Evolutionary conservation across 2,888 invertebrate species (phyloP), one percentile per base, ranked within the genome.

Genomic region (Liopterus haemorrhoidalis): DNA sequence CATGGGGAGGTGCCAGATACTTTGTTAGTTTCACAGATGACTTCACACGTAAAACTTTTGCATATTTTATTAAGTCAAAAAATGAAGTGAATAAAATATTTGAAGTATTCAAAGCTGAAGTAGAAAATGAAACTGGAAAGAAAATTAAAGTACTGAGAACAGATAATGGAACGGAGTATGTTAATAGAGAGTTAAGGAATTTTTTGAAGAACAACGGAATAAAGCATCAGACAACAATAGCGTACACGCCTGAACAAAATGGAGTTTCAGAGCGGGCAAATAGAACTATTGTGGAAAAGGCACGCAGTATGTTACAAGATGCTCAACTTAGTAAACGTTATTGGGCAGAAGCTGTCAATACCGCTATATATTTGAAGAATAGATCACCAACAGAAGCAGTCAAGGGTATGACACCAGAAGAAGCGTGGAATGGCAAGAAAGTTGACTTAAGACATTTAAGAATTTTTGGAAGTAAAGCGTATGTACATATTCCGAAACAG

Each of bases 41-140:
- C 12, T 32, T 32, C 27, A 32, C 33, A 3, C 2, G 35, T 24
- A 42, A 42, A 33, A 22, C 33, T 11, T 35, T 31, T 14, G 25
- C 59, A 24, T 62, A 60, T 51, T 58, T 62, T 50, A 41, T 65
- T 15, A 59, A 63, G 36, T 48, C 51, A 21, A 65, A 66, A 53
- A 43, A 48, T 35, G 57, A 65, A 49, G 57, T 59, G 27, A 43
- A 50, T 4, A 27, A 41, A 2, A 42, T 38, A 3, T 60, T 60
- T 49, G 39, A 24, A 24, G 42, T 54, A 19, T 59, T 58, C 49
- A 53, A 57, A 32, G 27, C 27, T 5, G 21, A 49, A 18, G 56
- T 54, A 11, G 59, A 60, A 52, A 56, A 54, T 21, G 45, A 58
- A 38, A 51, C 44, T 21, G 49, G 43, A 5, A 43, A 40, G 24